Evolutionary conservation across 92 coral and sea anemone genomes (phyloP), one percentile per base, ranked within the genome.

Genomic region (Porites lobata): DNA sequence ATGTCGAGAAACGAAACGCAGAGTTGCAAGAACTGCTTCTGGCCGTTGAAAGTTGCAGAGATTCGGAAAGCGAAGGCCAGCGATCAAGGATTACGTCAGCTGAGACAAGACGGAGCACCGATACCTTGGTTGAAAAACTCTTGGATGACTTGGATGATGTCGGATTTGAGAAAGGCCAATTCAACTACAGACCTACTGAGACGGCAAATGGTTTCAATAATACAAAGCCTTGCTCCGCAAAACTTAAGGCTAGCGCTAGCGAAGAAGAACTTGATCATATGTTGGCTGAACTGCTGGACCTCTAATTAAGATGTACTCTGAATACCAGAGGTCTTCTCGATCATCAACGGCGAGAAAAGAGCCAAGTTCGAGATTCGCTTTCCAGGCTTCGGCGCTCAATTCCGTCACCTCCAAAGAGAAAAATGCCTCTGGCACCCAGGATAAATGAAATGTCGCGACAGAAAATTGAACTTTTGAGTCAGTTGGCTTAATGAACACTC

Each of bases 181-280:
- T 14, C 9, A 50, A 75, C 47, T 38, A 38, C 54, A 6, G 64
- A 8, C 50, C 50, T 7, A n/a, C 10, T 69, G 20, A 82, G 20
- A 71, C 2, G 21, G 21, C 72, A 11, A 84, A 21, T 19, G 20
- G 64, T 21, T 14, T 73, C 9, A 38, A 12, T 17, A 18, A 73
- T 7, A 65, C 73, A 6, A 62, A 8, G 51, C 19, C 15, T 1
- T 26, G 50, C 32, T 62, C 73, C 47, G 47, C 47, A 5, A 84
- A 84, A 61, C 74, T 84, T 20, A 19, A 43, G 47, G 57, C 74
- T 11, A 84, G 81, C n/a, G 73, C 73, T 3, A 73, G 80, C 6
- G 80, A 84, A 22, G 62, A 84, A 51, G 81, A 84, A 73, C 81
- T 84, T 53, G 87, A 84, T 75, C 64, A 84, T 24, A 84, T 84